These are phyloP conservation scores for Gymnothorax javanicus DNA, from an alignment of 2,797 vertebrate species.

Conservation along the genomic window DNA sequence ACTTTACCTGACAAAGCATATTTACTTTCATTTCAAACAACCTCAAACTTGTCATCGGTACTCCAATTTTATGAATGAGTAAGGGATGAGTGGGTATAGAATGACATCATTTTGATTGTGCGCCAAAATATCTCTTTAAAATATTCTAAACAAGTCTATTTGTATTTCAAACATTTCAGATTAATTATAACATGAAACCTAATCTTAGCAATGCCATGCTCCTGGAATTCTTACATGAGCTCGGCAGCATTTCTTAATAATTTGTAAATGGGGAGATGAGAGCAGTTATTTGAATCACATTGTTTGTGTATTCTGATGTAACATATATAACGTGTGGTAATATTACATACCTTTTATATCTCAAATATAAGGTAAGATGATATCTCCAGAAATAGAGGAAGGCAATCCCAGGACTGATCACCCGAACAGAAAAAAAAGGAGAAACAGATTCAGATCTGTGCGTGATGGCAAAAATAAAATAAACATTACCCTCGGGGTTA, in stretches of 20 bases:
- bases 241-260: not conserved
- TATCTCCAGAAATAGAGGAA: no score
- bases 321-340: not conserved
- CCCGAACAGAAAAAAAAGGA: not conserved
- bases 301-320: not conserved
- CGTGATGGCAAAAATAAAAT: not conserved
- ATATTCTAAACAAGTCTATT: not conserved
- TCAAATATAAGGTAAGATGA: not conserved
- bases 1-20: not conserved
- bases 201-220: not conserved
- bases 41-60: not conserved
- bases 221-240: not conserved
- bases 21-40: not conserved
- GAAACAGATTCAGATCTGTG: not conserved
- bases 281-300: not conserved
- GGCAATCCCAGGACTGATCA: not conserved
- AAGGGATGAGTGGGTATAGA: not conserved
- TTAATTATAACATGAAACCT: not conserved
- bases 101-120: not conserved
- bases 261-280: not conserved
- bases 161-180: not conserved
- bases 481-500: not conserved
- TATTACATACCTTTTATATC: not conserved
- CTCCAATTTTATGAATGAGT: not conserved
- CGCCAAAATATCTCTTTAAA: not conserved